Evolutionary conservation across 2,888 invertebrate genomes (phyloP), one percentile per base, ranked within the genome.

Genomic region (Cephus spinipes): DNA sequence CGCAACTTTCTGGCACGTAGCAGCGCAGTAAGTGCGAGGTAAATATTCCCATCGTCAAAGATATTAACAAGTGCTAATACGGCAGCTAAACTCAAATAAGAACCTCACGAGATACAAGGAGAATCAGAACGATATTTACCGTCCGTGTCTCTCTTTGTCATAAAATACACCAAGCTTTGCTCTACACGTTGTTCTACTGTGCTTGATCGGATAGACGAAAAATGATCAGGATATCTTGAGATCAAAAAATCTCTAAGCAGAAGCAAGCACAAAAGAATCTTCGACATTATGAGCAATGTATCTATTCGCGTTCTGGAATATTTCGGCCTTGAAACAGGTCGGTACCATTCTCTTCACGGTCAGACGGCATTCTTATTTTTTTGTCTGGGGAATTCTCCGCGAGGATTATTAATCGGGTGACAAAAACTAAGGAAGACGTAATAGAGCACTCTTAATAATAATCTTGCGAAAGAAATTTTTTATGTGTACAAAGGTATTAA

Each of bases 301-400:
- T 55, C 1, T 55, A 33, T 30, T 32, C 2, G 4, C 71, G 32
- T 12, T 71, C 71, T 32, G 77, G 23, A 77, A 77, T 74, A 69
- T 75, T 77, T 73, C 73, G 77, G 75, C 77, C 82, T 80, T 82
- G 82, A 68, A 73, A 35, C 35, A 35, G 69, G 73, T 74, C 32
- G n/a, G 71, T 76, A 82, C 69, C 34, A 73, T 33, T n/a, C 34
- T 15, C 74, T 76, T 68, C 78, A 80, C 40, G 79, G 77, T 68
- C 75, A 75, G 73, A 77, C 77, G 71, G 15, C 31, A 33, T 71
- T 71, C 33, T 71, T 31, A 71, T 71, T 71, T 55, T 55, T 32
- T 71, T 11, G 71, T 71, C 71, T 32, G 11, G 11, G 6, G 23
- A 23, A 55, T 55, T 23, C 23, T 55, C 23, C 2, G 55, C 2